Evolutionary conservation across 64 coral and sea anemone genomes (phyloP), one percentile per base, ranked within the genome.

Genomic region (Cladopsammia gracilis): DNA sequence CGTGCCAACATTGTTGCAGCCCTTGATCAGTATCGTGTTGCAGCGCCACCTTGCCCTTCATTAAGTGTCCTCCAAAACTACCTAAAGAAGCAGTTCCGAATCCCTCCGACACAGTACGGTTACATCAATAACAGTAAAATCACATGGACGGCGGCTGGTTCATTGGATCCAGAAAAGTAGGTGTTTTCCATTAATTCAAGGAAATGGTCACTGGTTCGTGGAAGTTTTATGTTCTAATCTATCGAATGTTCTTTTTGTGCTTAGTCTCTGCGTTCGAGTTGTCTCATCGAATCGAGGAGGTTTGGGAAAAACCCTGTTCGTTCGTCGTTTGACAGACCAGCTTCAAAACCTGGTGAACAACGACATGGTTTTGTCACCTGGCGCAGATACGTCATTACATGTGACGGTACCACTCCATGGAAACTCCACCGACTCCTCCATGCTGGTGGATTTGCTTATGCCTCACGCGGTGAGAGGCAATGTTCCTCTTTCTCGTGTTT

Each of bases 401-500:
- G 34, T 95, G 23, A 93, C 90, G 3, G 94, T 98, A 15, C 96
- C 96, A 13, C 59, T 98, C 10, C 93, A 98, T 90, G 93, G 96
- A 46, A 95, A 79, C 18, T 87, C 59, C 42, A 94, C 87, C 5
- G 94, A 98, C 68, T 87, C 79, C 34, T 72, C 83, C 25, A 69
- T 62, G 69, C 62, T 90, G 12, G 65, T 95, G 43, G 79, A 95
- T 45, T 83, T 71, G 13, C 66, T 98, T 24, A 84, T 91, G 58
- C 76, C 77, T 10, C 80, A 95, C 73, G 86, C 87, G 5, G 74
- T 91, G 3, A 93, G 69, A 52, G 61, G 77, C 13, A 83, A 95
- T 79, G 70, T 98, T 19, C 96, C 96, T 43, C 66, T 98, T 49
- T 98, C 96, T 57, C 82, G 96, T 47, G 86, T 98, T n/a, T 88